These are phyloP conservation scores for Anastrepha obliqua DNA, from an alignment of 1,140 invertebrate genomes.

Conservation along the genomic window DNA sequence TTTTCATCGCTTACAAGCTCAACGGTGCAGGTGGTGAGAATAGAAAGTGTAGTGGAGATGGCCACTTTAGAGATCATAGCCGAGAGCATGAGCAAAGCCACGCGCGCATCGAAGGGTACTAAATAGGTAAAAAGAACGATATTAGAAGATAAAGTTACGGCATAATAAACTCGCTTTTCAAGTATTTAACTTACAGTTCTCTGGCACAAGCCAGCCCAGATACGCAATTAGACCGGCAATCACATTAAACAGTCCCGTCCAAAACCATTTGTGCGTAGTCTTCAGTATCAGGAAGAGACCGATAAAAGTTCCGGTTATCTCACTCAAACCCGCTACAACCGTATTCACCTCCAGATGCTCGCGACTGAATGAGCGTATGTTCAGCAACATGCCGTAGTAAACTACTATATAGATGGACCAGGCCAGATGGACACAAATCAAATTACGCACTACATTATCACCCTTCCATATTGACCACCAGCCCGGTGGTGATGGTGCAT, in stretches of 20 bases:
- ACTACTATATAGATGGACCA: constrained; percentile 74
- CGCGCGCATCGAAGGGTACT: constrained; percentile 65
- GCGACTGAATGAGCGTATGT: constrained; percentile 74
- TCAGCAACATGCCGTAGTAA: constrained; percentile 74
- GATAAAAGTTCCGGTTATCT: constrained; percentile 73
- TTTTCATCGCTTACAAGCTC: constrained; percentile 70
- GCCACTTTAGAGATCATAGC: constrained; percentile 73
- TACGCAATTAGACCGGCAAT: constrained; percentile 70
- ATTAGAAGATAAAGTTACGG: not conserved
- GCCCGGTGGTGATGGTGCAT: constrained; percentile 68
- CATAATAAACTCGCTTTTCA: not conserved
- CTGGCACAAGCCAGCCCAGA: constrained; percentile 70
- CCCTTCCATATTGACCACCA: constrained; percentile 73
- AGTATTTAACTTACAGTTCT: constrained; percentile 59
- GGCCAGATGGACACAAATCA: constrained; percentile 69
- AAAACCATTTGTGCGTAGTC: constrained; percentile 70
- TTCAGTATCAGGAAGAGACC: constrained; percentile 72
- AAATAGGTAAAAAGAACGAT: not conserved
- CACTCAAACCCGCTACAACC: constrained; percentile 69
- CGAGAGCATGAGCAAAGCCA: constrained; percentile 69
- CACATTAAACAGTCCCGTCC: constrained; percentile 71
- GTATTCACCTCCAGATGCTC: constrained; percentile 73
- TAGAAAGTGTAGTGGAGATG: constrained; percentile 70
- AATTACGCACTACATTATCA: constrained; percentile 66
- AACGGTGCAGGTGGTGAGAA: constrained; percentile 73